Percentiles rank a stretch among this genome's conserved stretches.
Evolutionary conservation across 2,888 invertebrate genomes (phyloP).

Genomic region (Candidula unifasciata): DNA sequence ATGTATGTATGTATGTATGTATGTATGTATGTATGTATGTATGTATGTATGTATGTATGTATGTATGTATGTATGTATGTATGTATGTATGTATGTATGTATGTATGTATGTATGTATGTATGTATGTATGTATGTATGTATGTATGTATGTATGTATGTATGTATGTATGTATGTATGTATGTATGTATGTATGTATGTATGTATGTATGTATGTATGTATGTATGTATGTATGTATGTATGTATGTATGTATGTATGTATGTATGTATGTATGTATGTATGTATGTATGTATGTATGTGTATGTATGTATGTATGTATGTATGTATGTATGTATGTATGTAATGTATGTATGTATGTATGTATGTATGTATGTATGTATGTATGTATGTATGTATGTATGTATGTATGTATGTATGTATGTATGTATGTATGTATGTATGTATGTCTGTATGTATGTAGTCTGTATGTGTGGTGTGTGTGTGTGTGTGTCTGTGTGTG

Average conservation of each 20-base stretch:
- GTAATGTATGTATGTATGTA: neutral
- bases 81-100: neutral
- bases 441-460: neutral
- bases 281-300: neutral
- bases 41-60: too few relatives aligned
- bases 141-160: constrained; percentile 8
- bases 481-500: neutral
- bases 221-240: constrained; percentile 20
- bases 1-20: too few relatives aligned
- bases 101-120: neutral
- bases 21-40: too few relatives aligned
- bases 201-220: constrained; percentile 1
- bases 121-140: neutral
- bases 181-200: constrained; percentile 8
- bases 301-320: neutral
- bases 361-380: neutral
- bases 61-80: neutral
- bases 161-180: neutral
- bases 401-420: neutral
- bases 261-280: constrained; percentile 4
- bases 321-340: neutral
- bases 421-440: neutral
- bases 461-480: neutral
- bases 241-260: constrained; percentile 14
- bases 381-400: neutral